Evolutionary conservation across 2,113 vertebrate genomes (phyloP), one percentile per base, ranked within the genome.

Genomic region (Perca schrenkii): DNA sequence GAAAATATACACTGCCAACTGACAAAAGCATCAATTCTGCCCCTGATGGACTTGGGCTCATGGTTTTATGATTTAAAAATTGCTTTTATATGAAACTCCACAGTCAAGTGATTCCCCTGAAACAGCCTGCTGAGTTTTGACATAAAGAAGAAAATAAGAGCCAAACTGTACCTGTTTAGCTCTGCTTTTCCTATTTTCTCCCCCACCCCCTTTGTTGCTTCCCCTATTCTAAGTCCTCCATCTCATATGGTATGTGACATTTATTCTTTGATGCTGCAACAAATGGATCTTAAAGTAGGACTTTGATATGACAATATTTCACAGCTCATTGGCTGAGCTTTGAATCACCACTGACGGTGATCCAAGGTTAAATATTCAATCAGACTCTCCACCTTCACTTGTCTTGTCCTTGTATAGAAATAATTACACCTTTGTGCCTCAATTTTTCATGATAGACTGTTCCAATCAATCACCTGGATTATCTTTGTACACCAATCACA

Each of bases 11-110:
- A 79, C 81, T 82, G 73, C 58, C 76, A 56, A 36, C 71, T 73
- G 79, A 91, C 71, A 72, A 74, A 79, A 53, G 76, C 66, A 61
- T 88, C 77, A 46, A 2, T 74, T 78, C 53, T 75, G n/a, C 81
- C 74, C 47, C 66, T 67, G 88, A 86, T 76, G 70, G 82, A 80
- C 84, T 61, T 0, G 3, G 21, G 74, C 57, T 86, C 7, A 14
- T 66, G 56, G 85, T 85, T 84, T 86, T 83, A 73, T 86, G 76
- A 89, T 91, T 91, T 86, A 46, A 88, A 90, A 91, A 85, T 86
- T 87, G 69, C 71, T 73, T 83, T 74, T 72, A 56, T 74, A 73
- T 66, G 50, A 86, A 86, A 77, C 65, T 46, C 28, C 2, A 49
- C 89, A 86, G 80, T 77, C 64, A 74, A 67, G 77, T 76, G 66